These are phyloP conservation scores for Danionella cerebrum DNA, from an alignment of 2,113 vertebrate species.

Conservation along the genomic window DNA sequence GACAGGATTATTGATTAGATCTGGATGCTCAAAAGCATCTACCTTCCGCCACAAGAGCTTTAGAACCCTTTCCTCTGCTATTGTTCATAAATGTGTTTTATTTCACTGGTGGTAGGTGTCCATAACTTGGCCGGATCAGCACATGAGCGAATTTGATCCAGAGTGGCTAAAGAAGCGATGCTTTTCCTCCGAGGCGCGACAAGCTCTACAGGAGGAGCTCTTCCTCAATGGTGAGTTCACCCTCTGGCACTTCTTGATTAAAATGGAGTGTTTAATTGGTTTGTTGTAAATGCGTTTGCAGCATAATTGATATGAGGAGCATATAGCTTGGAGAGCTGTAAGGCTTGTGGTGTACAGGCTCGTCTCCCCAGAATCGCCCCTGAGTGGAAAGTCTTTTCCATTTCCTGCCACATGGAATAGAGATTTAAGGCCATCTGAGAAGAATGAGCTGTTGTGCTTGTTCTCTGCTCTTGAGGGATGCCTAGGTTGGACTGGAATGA, in stretches of 20 bases:
- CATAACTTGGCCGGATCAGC: conserved; percentile 80
- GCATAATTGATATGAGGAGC: neutral
- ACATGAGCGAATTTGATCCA: conserved; percentile 78
- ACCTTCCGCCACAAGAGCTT: too few relatives aligned
- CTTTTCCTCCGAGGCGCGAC: conserved; percentile 78
- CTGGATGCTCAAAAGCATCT: too few relatives aligned
- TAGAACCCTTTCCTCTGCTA: too few relatives aligned
- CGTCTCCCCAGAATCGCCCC: conserved; percentile 14
- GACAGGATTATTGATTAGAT: too few relatives aligned
- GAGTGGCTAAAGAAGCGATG: conserved; percentile 86
- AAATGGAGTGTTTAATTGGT: too few relatives aligned
- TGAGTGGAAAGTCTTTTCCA: conserved; percentile 32
- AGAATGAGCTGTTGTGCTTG: conserved; percentile 5
- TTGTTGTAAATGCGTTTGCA: too few relatives aligned
- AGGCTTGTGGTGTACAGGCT: conserved; percentile 3
- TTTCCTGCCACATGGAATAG: conserved; percentile 44
- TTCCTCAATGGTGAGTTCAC: conserved; percentile 74
- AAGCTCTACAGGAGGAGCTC: conserved; percentile 67
- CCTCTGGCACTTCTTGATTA: too few relatives aligned
- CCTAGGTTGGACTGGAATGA: neutral
- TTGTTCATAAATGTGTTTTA: neutral
- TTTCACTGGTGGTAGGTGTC: conserved; percentile 70
- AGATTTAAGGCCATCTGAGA: conserved; percentile 26
- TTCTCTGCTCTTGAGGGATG: conserved; percentile 2
- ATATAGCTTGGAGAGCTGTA: neutral